phyloP scores from a whole-genome alignment of 2,113 vertebrate genomes.

The Dermatemys mawii region DNA sequence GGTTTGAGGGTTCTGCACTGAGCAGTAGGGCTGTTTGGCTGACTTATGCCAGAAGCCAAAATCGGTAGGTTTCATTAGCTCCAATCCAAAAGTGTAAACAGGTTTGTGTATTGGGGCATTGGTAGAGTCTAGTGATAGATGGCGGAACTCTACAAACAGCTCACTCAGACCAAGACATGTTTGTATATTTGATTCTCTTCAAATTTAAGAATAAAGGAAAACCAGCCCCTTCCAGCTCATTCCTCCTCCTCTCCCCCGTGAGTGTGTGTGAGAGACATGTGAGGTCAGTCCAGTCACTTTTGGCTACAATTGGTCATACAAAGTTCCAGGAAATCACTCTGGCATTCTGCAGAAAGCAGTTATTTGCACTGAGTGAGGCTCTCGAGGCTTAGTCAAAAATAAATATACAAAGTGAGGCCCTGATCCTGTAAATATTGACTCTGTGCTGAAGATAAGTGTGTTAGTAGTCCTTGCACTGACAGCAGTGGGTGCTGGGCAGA shows the following conservation, averaged over 20 bases:
- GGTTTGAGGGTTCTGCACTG: background rate
- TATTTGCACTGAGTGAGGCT: background rate
- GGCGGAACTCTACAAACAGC: background rate
- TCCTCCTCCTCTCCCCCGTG: no score
- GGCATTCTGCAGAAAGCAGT: background rate
- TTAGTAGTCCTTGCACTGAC: slow-evolving; percentile 2
- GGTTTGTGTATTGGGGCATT: background rate
- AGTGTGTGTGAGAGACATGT: no score
- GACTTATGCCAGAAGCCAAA: background rate
- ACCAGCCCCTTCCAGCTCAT: background rate
- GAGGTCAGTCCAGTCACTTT: background rate
- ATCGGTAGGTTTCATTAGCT: background rate
- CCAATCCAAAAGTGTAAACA: background rate
- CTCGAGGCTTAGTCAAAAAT: background rate
- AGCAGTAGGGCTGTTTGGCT: background rate
- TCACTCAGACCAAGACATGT: background rate
- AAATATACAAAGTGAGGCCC: background rate
- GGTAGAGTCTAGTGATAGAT: background rate
- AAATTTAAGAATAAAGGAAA: slow-evolving; percentile 6
- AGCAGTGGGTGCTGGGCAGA: background rate
- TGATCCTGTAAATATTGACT: background rate
- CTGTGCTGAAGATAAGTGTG: background rate
- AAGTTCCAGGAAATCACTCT: fast-evolving
- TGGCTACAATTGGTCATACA: background rate
- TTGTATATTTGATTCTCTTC: background rate